Base-by-base conservation (phyloP, 2,888 invertebrate species). In the Apodemia mormo region DNA sequence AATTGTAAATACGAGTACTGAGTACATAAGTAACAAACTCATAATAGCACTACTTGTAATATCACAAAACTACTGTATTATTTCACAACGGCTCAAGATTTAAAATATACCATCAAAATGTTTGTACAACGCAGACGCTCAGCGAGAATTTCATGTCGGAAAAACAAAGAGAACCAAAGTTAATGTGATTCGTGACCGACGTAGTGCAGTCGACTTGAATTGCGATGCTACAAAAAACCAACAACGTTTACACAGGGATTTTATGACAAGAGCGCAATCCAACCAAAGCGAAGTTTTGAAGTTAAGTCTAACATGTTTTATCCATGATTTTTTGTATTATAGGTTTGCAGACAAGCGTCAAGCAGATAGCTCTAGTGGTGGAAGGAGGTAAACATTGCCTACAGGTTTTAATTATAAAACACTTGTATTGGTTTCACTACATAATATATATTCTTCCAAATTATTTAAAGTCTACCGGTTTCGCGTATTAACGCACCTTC, bases 131-230 rank as follows among this genome's bases (percentile, higher is more conserved):
- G 33, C 30, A 61, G 33, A 61, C 61, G 61, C 30, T 61, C 52
- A 52, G 52, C 12, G 61, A 30, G 61, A 56, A 29, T 33, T 61
- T 33, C 61, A 61, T 61, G 61, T 61, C 33, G 33, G 61, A 61
- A 61, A 52, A 61, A 61, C 61, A 61, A 61, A 61, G 33, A 61
- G 61, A 33, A 30, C 61, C 12, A 54, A 64, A 64, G 61, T 64
- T 54, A 64, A 64, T 64, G 61, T 64, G 61, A 64, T 64, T 64
- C 37, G 61, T 64, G 61, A 64, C 61, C 61, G 61, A 64, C 61
- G 61, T 52, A 61, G 33, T 61, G 61, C 61, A 61, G 33, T 64
- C 52, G 52, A 54, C 14, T 64, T 37, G 10, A 64, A 64, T 14
- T 64, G 61, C 33, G 14, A 12, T 14, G 61, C 37, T 37, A 64